Base-by-base conservation (phyloP, 1,140 invertebrate species). In the Pinna nobilis region DNA sequence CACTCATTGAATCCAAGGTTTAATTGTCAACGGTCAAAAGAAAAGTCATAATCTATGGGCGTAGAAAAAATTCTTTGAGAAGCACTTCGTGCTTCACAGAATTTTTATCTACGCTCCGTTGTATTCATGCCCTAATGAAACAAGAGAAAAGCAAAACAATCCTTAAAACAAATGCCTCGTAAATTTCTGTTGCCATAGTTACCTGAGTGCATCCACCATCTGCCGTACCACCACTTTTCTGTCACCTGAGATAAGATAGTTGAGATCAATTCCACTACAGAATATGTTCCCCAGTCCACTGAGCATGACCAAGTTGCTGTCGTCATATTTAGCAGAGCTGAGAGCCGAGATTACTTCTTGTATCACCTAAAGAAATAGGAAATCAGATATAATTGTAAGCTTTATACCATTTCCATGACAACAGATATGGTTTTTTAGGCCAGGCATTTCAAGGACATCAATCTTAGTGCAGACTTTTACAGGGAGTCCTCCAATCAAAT, bases 161-260 rank as follows among this genome's bases (percentile, higher is more conserved):
- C n/a, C n/a, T n/a, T n/a, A n/a, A 7, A 47, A 15, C 15, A 2
- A 47, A 47, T 47, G 20, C 18, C 39, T 47, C 15, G 7, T 15
- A 47, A 20, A 1, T 18, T 35, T 35, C 23, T 1, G 18, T 7
- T 51, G 53, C n/a, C n/a, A n/a, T n/a, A n/a, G n/a, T n/a, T 76
- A 88, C 87, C 86, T 82, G 50, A 89, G 76, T 66, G 81, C 77
- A 66, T 86, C 85, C 18, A 82, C 82, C 87, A 89, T 88, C 55
- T 87, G 77, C 39, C 82, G 78, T n/a, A 86, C 85, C 51, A 82
- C 81, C 4, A 83, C 64, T 69, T 80, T 82, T 5, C 80, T 70
- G 51, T 88, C 87, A 3, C 77, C 79, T 18, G 78, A 74, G 32
- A 81, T 70, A 11, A 89, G 76, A 65, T 80, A 88, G 53, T 82